Evolutionary conservation across 2,113 vertebrate genomes (phyloP).

Genomic region (Strigops habroptila): DNA sequence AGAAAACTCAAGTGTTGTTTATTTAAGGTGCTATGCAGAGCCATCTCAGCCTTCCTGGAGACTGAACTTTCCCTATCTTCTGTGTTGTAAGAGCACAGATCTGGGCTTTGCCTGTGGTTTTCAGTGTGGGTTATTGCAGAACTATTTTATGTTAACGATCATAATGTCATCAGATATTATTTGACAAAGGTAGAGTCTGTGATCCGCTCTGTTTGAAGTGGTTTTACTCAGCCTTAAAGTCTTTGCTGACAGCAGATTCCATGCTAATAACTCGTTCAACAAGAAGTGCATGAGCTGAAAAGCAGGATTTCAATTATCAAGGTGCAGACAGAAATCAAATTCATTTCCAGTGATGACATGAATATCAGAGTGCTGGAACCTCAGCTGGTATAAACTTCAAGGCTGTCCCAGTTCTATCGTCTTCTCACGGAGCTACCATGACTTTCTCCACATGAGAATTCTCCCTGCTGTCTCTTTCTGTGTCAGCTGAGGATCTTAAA

Average conservation of each 20-base stretch:
- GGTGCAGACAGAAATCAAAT: not conserved
- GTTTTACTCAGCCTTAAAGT: conserved; percentile 37
- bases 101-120: conserved; percentile 49
- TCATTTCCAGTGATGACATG: not conserved
- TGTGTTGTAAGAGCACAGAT: not conserved
- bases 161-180: conserved; percentile 48
- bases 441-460: not conserved
- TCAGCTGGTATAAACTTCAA: not conserved
- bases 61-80: not conserved
- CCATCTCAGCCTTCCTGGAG: not conserved
- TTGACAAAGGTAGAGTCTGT: conserved; percentile 18
- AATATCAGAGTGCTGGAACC: not conserved
- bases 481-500: not conserved
- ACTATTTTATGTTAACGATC: conserved; percentile 43
- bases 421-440: not conserved
- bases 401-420: not conserved
- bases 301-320: not conserved
- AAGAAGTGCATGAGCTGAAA: not conserved
- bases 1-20: not conserved
- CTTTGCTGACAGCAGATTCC: conserved; percentile 23
- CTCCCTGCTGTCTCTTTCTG: not conserved
- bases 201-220: conserved; percentile 62
- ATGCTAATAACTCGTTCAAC: not conserved
- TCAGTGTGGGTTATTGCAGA: conserved; percentile 37
- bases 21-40: not conserved